phyloP scores from a whole-genome alignment of 2,113 vertebrate species.

The Ibidorhyncha struthersii region DNA sequence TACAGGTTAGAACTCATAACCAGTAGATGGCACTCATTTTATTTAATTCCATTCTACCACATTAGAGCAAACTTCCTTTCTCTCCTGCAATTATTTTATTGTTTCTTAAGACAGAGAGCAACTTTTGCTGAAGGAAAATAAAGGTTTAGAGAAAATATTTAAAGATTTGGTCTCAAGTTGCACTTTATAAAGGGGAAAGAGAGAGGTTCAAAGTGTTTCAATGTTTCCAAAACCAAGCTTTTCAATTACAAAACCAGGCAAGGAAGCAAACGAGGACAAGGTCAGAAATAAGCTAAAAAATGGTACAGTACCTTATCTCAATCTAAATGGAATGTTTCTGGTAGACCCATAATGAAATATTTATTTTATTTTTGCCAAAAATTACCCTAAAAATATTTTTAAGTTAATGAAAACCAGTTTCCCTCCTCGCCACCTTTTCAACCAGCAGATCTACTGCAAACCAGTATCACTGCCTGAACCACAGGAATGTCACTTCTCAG shows the following conservation, averaged over 20 bases:
- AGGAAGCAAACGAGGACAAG: not conserved
- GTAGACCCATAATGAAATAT: not conserved
- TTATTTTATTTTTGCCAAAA: not conserved
- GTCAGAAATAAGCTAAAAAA: not conserved
- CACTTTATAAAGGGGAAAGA: not conserved
- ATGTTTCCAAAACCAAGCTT: not conserved
- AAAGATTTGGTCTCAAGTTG: not conserved
- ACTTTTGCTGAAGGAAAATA: not conserved
- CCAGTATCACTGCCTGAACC: not conserved
- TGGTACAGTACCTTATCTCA: not conserved
- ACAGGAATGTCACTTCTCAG: not conserved
- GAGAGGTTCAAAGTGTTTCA: not conserved
- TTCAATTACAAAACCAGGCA: not conserved
- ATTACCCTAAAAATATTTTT: not conserved
- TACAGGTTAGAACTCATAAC: not conserved
- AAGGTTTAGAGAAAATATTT: not conserved
- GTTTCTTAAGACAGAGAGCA: not conserved
- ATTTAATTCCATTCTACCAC: conserved; percentile 25
- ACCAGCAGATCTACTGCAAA: not conserved
- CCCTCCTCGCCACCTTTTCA: not conserved
- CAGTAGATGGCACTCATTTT: conserved; percentile 70
- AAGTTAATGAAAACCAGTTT: not conserved
- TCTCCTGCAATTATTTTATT: not conserved
- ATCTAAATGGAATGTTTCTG: not conserved
- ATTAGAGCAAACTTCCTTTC: not conserved